Percentiles rank a stretch among this genome's conserved stretches.
Conservation (phyloP, 2,113 vertebrate genomes). For the Phalacrocorax aristotelis region DNA sequence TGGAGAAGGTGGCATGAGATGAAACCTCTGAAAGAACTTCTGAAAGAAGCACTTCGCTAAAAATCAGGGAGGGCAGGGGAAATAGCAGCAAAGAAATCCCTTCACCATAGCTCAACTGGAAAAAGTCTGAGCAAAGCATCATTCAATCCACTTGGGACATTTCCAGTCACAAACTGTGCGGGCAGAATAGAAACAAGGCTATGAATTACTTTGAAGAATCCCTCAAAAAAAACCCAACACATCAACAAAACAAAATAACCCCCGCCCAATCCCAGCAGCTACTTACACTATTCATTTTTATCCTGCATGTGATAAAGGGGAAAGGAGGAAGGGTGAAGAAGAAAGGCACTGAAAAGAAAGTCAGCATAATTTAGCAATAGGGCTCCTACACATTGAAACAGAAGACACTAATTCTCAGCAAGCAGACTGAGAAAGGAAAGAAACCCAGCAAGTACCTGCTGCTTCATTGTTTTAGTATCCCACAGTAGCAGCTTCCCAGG, state of each 20-base stretch:
- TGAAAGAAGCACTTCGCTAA: not conserved
- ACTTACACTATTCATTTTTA: not conserved
- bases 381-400: not conserved
- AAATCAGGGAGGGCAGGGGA: not conserved
- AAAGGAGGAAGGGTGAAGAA: not conserved
- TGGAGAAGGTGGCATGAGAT: not conserved
- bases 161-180: not conserved
- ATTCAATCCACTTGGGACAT: not conserved
- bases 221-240: not conserved
- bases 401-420: not conserved
- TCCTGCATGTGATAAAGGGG: not conserved
- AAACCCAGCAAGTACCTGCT: conserved; percentile 80
- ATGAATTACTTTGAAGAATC: not conserved
- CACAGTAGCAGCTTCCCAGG: conserved; percentile 91
- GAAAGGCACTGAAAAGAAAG: not conserved
- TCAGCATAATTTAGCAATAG: not conserved
- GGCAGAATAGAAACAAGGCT: not conserved
- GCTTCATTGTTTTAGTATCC: conserved; percentile 98
- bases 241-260: not conserved
- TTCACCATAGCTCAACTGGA: not conserved
- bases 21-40: not conserved
- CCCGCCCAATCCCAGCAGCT: not conserved
- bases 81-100: not conserved
- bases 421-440: not conserved
- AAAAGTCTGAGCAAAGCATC: not conserved